Percentiles rank a stretch among this genome's conserved stretches.
phyloP scores from a whole-genome alignment of 2,888 invertebrate species.

The Stenoptilia bipunctidactyla region DNA sequence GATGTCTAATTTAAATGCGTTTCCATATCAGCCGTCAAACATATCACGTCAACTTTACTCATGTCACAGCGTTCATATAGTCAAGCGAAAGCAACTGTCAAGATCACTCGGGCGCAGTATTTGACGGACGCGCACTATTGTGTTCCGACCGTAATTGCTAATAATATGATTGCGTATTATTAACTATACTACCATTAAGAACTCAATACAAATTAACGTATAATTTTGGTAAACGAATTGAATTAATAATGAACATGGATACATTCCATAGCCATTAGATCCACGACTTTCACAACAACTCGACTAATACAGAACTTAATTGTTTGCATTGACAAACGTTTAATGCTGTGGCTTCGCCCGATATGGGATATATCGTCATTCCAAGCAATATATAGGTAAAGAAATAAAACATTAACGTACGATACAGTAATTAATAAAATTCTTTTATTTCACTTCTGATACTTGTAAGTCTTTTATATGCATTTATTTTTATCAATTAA shows the following conservation, averaged over 20 bases:
- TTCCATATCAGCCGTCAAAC: no score
- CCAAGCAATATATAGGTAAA: no score
- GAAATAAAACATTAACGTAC: no score
- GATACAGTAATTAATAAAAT: constrained; percentile 16
- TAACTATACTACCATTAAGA: constrained; percentile 8
- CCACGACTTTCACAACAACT: no score
- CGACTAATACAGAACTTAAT: no score
- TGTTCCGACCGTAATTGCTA: constrained; percentile 44
- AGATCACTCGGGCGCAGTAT: constrained; percentile 31
- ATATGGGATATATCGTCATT: no score
- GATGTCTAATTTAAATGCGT: no score
- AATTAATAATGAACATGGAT: background rate
- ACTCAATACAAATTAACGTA: constrained; percentile 18
- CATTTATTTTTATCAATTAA: constrained; percentile 20
- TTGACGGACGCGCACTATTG: constrained; percentile 38
- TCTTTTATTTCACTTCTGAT: constrained; percentile 19
- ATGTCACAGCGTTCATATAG: no score
- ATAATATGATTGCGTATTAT: constrained; percentile 42
- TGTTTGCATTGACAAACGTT: no score
- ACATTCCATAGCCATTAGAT: no score
- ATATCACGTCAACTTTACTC: no score
- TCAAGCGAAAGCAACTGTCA: constrained; percentile 38
- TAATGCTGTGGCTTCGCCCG: no score
- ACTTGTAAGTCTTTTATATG: constrained; percentile 7
- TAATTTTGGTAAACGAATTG: constrained; percentile 19